Conservation (phyloP, 2,113 vertebrate species). For the Pampusana beccarii region DNA sequence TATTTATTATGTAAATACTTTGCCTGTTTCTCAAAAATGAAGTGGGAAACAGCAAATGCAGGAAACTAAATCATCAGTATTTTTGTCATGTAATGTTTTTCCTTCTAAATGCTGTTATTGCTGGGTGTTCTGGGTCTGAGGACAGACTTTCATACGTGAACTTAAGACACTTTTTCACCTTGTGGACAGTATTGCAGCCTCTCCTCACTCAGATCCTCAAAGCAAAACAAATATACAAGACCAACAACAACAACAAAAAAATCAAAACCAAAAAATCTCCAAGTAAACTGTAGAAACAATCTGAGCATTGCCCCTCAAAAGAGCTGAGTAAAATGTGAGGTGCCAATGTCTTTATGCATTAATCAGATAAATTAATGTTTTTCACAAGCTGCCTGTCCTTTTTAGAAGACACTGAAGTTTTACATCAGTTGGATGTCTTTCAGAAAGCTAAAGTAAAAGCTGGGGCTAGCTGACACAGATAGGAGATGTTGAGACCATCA, state of each 20-base stretch:
- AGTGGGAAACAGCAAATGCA: background rate
- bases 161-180: background rate
- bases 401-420: background rate
- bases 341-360: rapidly evolving
- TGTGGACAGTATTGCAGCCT: background rate
- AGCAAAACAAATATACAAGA: background rate
- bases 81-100: background rate
- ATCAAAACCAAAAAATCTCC: background rate
- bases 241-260: too few species aligned
- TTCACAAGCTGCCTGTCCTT: background rate
- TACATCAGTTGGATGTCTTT: background rate
- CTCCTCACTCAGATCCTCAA: background rate
- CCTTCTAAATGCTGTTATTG: background rate
- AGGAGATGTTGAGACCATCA: background rate
- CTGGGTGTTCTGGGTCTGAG: background rate
- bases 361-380: background rate
- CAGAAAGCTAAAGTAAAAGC: background rate
- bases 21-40: background rate
- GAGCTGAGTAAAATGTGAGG: background rate
- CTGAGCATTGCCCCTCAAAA: background rate
- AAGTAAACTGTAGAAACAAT: background rate
- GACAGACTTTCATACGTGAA: background rate
- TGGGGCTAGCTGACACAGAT: background rate
- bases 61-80: background rate
- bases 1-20: background rate